Evolutionary conservation across 2,113 vertebrate genomes (phyloP).

Genomic region (Podilymbus podiceps): DNA sequence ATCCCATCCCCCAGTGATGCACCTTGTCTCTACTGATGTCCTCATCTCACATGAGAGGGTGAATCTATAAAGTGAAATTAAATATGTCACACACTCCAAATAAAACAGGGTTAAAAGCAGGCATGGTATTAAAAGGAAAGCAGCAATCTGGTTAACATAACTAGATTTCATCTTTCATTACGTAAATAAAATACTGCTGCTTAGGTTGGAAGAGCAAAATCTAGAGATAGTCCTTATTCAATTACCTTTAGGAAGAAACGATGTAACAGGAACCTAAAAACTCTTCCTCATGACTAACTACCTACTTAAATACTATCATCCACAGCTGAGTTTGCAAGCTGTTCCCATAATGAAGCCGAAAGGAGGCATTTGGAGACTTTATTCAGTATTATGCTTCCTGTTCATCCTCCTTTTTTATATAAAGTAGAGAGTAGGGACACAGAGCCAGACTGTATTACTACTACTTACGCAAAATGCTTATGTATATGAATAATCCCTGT

Average conservation of each 20-base stretch:
- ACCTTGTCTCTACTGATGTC: background rate
- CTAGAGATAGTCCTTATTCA: background rate
- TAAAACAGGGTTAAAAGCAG: background rate
- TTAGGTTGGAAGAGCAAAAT: background rate
- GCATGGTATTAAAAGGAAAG: constrained; percentile 28
- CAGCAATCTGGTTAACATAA: constrained; percentile 9
- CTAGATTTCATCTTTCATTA: constrained; percentile 30
- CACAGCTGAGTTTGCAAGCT: background rate
- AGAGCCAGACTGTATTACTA: background rate
- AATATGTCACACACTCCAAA: background rate
- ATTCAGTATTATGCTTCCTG: background rate
- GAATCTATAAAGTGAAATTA: background rate
- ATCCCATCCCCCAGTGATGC: background rate
- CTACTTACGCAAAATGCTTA: background rate
- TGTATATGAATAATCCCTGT: background rate
- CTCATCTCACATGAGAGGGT: background rate
- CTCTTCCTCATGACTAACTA: background rate
- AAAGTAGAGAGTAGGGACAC: background rate
- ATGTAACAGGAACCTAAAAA: background rate
- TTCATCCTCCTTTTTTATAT: background rate
- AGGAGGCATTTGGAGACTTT: background rate
- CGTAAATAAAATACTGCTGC: constrained; percentile 20
- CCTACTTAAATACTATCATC: background rate
- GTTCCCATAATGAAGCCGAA: background rate
- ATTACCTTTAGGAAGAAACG: constrained; percentile 17